Conservation (phyloP, 92 coral and sea anemone genomes). For the Virgularia gustaviana region DNA sequence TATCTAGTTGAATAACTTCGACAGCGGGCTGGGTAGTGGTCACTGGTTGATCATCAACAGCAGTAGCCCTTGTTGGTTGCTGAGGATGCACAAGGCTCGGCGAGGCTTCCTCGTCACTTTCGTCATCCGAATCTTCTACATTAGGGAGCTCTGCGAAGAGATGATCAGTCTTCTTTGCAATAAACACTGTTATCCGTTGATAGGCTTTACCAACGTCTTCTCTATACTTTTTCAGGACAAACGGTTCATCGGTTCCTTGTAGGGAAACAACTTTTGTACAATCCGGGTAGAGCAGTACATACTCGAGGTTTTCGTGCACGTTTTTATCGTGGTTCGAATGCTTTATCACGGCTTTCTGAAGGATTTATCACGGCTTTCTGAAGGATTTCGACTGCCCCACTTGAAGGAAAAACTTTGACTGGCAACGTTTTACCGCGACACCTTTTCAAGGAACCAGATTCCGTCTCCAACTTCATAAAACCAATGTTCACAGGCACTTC, state of each 20-base stretch:
- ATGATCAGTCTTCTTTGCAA: slow-evolving; percentile 20
- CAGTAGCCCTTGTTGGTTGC: not conserved
- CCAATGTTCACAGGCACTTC: slow-evolving; percentile 56
- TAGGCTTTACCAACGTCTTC: slow-evolving; percentile 45
- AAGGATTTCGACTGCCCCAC: slow-evolving; percentile 17
- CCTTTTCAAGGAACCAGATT: slow-evolving; percentile 40
- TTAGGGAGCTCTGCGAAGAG: not conserved
- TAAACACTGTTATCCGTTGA: slow-evolving; percentile 36
- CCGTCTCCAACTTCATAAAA: slow-evolving; percentile 36
- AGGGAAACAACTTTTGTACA: slow-evolving; percentile 46
- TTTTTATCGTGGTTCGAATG: slow-evolving; percentile 55
- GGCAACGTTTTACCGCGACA: slow-evolving; percentile 60
- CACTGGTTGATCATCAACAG: not conserved
- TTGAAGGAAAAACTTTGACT: slow-evolving; percentile 32
- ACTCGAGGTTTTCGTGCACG: slow-evolving; percentile 41
- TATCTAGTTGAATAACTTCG: not conserved
- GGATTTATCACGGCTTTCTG: slow-evolving; percentile 4
- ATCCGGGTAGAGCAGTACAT: slow-evolving; percentile 58
- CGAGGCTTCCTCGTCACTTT: not conserved
- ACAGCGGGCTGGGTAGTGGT: not conserved
- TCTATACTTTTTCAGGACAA: slow-evolving; percentile 44
- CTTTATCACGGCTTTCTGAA: slow-evolving; percentile 46
- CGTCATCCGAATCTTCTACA: not conserved
- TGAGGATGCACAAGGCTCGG: not conserved
- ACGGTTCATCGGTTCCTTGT: slow-evolving; percentile 49